Base-by-base conservation (phyloP, 2,113 vertebrate genomes). In the Grammomys dolichurus region DNA sequence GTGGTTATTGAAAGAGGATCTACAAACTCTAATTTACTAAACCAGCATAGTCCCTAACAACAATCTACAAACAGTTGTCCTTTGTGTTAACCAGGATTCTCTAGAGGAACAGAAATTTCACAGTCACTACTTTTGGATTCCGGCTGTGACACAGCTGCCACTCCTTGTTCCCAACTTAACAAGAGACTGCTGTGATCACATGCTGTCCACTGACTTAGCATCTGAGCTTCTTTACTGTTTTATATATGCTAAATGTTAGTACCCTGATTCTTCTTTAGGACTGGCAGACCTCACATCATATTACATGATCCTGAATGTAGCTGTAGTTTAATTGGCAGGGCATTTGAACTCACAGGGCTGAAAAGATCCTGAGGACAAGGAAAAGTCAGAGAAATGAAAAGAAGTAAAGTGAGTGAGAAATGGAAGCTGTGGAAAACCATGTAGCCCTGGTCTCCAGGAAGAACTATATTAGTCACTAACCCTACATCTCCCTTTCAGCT, bases 401-500 rank as follows among this genome's bases (percentile, higher is more conserved):
- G 89, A 31, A 46, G 22, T 54, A 56, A 28, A n/a, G 11, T 7
- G 7, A 60, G 12, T 16, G 4, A 28, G 17, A 63, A 33, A 60
- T 24, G 14, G 10, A 69, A 26, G 24, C 51, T 26, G 2, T 24
- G 31, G 46, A 69, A 87, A 58, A 33, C 54, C 46, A 19, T 28
- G 36, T 7, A 14, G 28, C 40, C n/a, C 43, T 10, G 8, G 56
- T 14, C 90, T 96, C 67, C 81, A 86, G 2, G 67, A 67, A 77
- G 73, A 91, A 48, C 51, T 7, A 17, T 26, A 36, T 91, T 60
- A 72, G 63, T 89, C 40, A 28, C 48, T 46, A 36, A 78, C 28
- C 69, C 51, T 63, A 93, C 65, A 46, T 89, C 81, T 87, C 73
- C 87, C 54, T 87, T 94, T 92, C 48, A 88, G 40, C 58, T 85